Evolutionary conservation across 2,113 vertebrate species (phyloP).

Genomic region (Nibea albiflora): DNA sequence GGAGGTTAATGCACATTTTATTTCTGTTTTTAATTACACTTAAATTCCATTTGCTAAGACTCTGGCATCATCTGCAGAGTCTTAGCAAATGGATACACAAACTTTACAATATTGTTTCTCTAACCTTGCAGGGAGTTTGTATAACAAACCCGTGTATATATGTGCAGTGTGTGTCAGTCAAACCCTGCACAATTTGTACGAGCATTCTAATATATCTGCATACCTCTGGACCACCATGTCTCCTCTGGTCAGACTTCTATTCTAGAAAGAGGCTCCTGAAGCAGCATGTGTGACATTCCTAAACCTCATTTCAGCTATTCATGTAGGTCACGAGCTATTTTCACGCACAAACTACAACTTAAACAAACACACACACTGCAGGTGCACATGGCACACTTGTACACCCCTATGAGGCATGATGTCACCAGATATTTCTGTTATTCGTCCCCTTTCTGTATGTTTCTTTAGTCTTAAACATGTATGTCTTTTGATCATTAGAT

Average conservation of each 20-base stretch:
- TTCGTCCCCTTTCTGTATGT: background rate
- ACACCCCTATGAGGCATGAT: background rate
- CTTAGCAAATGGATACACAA: background rate
- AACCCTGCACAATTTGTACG: background rate
- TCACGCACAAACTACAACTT: slow-evolving; percentile 5
- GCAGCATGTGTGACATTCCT: slow-evolving; percentile 60
- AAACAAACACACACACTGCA: slow-evolving; percentile 36
- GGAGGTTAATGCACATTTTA: slow-evolving; percentile 80
- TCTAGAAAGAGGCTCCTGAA: slow-evolving; percentile 47
- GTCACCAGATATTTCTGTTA: background rate
- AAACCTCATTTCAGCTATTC: slow-evolving; percentile 48
- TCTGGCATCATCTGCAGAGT: background rate
- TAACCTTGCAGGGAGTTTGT: background rate
- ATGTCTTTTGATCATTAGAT: background rate
- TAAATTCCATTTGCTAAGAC: no score
- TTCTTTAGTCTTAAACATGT: background rate
- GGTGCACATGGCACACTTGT: slow-evolving; percentile 1
- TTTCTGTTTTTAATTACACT: background rate
- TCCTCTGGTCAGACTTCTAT: slow-evolving; percentile 41
- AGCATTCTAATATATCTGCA: slow-evolving; percentile 30
- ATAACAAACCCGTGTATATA: background rate
- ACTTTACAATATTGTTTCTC: background rate
- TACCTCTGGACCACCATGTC: slow-evolving; percentile 45
- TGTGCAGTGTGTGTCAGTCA: background rate
- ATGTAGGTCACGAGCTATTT: slow-evolving; percentile 19